Percentiles rank a stretch among this genome's conserved stretches.
Conservation (phyloP, 2,888 invertebrate species). For the Junonia oenone region DNA sequence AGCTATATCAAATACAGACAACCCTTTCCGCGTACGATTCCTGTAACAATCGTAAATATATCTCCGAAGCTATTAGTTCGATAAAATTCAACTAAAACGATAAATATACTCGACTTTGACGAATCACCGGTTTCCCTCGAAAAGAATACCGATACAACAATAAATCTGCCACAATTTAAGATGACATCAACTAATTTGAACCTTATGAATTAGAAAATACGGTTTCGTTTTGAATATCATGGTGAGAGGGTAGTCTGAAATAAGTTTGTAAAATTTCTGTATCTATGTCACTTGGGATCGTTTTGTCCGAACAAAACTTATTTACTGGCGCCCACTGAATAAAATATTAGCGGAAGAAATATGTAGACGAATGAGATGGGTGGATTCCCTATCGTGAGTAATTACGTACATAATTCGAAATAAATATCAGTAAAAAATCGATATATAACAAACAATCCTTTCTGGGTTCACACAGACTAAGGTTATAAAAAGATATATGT, state of each 20-base stretch:
- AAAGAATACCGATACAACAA: conserved; percentile 53
- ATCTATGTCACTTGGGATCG: conserved; percentile 68
- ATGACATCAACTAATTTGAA: neutral
- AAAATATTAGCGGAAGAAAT: conserved; percentile 53
- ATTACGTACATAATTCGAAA: conserved; percentile 6
- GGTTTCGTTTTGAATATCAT: conserved; percentile 3
- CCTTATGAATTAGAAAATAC: conserved; percentile 13
- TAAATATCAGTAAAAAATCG: neutral
- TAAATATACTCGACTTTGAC: conserved; percentile 75
- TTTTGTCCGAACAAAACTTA: conserved; percentile 76
- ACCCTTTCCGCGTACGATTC: conserved; percentile 65
- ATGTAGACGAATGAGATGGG: conserved; percentile 30
- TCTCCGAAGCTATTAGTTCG: conserved; percentile 75
- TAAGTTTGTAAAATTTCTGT: conserved; percentile 52
- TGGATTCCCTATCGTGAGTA: conserved; percentile 15
- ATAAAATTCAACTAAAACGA: conserved; percentile 79
- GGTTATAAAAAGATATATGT: no score
- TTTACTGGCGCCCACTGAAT: conserved; percentile 54
- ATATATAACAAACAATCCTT: no score
- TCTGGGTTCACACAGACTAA: no score
- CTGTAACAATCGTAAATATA: conserved; percentile 73
- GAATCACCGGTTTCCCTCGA: conserved; percentile 70
- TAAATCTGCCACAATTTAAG: conserved; percentile 29
- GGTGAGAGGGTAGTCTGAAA: neutral
- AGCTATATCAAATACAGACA: conserved; percentile 28